Conservation (phyloP, 2,113 vertebrate species). For the Acanthochromis polyacanthus region DNA sequence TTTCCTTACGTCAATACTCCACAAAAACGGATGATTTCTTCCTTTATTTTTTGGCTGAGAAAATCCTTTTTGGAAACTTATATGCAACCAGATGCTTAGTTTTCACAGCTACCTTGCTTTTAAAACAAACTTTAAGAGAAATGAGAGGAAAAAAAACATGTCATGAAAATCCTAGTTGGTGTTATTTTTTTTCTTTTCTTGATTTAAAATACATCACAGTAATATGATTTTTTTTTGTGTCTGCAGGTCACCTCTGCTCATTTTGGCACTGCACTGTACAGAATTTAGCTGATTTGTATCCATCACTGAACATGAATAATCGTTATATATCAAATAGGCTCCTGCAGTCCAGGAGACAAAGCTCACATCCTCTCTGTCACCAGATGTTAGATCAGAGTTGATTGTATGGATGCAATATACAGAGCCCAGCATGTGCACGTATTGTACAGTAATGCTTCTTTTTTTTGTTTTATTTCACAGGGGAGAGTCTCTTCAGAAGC, state of each 20-base stretch:
- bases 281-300: conserved; percentile 54
- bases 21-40: neutral
- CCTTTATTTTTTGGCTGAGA: conserved; percentile 30
- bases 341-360: conserved; percentile 49
- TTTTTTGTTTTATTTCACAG: conserved; percentile 81
- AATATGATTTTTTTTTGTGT: conserved; percentile 54
- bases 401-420: conserved; percentile 74
- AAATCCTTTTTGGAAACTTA: conserved; percentile 31
- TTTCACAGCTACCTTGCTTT: conserved; percentile 65
- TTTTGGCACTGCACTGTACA: conserved; percentile 79
- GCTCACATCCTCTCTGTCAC: conserved; percentile 50
- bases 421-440: conserved; percentile 52
- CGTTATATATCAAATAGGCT: conserved; percentile 60
- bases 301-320: conserved; percentile 52
- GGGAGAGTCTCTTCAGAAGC: conserved; percentile 93
- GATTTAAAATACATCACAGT: conserved; percentile 77
- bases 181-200: conserved; percentile 67
- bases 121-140: conserved; percentile 52
- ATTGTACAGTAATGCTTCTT: conserved; percentile 31
- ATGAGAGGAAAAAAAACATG: conserved; percentile 53
- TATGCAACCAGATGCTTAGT: conserved; percentile 31
- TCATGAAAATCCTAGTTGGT: conserved; percentile 90
- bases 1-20: conserved; percentile 46
- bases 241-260: conserved; percentile 46
- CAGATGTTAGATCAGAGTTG: conserved; percentile 59